Evolutionary conservation across 2,797 vertebrate species (phyloP), one percentile per base, ranked within the genome.

Genomic region (Channallabes apus): DNA sequence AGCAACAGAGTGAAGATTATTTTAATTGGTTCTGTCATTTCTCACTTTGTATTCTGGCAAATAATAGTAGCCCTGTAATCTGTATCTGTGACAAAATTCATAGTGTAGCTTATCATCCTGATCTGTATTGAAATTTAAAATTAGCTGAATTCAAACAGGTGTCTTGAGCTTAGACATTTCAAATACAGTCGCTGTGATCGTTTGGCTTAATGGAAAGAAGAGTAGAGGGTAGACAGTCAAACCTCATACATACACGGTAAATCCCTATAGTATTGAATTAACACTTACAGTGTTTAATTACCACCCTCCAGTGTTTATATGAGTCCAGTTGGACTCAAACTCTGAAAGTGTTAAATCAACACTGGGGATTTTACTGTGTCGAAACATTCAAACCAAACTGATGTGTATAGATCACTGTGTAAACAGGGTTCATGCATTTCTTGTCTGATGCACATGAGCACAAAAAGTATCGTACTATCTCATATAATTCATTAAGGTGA

Each of bases 21-120:
- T 32, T 72, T 2, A 14, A 14, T 27, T 15, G 32, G 51, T 59
- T 77, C 17, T 79, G 67, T 94, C 94, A 96, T 62, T 88, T 82
- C 58, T 80, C 91, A 87, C 24, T 95, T 87, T 58, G 91, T 56
- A 80, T 96, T 96, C n/a, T n/a, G n/a, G n/a, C n/a, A n/a, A n/a
- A n/a, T n/a, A n/a, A n/a, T n/a, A n/a, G n/a, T n/a, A n/a, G n/a
- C n/a, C n/a, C n/a, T n/a, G n/a, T 14, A 32, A 77, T 32, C 58
- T 78, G 22, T 11, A 58, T 58, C 17, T 77, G 11, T 20, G 29
- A 4, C 3, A 32, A 17, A 58, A 32, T 58, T 58, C 18, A 77
- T 9, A 77, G 54, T 54, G 51, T 77, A 54, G 8, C 29, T 35
- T 58, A 6, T 59, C 4, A 59, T 77, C 56, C 4, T 32, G 17